Conservation (phyloP, 2,888 invertebrate species). For the Eustalomyia histrio region DNA sequence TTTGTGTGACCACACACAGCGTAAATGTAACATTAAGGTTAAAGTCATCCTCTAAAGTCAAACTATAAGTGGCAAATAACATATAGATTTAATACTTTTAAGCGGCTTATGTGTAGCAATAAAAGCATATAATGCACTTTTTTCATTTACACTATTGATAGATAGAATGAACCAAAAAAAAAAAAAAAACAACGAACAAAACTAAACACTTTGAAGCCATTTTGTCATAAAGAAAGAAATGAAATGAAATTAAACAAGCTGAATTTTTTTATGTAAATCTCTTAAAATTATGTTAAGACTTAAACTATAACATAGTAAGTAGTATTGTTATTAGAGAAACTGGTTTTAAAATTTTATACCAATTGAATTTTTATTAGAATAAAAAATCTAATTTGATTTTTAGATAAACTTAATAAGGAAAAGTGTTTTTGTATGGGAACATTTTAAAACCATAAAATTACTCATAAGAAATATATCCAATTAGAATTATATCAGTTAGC, state of each 20-base stretch:
- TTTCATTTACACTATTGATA: slow-evolving; percentile 40
- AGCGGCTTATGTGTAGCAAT: slow-evolving; percentile 64
- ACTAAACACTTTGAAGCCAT: background rate
- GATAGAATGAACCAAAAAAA: slow-evolving; percentile 27
- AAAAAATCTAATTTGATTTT: background rate
- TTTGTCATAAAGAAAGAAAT: slow-evolving; percentile 17
- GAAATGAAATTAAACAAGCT: background rate
- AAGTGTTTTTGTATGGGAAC: background rate
- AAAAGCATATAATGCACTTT: slow-evolving; percentile 55
- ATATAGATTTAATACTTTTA: slow-evolving; percentile 64
- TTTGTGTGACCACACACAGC: slow-evolving; percentile 63
- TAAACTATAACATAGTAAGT: no score
- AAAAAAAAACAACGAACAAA: background rate
- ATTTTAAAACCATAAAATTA: background rate
- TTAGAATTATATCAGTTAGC: background rate
- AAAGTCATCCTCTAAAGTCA: slow-evolving; percentile 22
- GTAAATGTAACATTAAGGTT: slow-evolving; percentile 64
- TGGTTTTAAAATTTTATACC: background rate
- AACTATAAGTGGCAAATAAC: slow-evolving; percentile 62
- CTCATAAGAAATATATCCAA: background rate
- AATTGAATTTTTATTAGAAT: slow-evolving; percentile 6
- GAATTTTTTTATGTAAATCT: slow-evolving; percentile 38
- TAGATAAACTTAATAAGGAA: background rate
- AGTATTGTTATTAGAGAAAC: background rate
- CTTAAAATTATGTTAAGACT: slow-evolving; percentile 11